Evolutionary conservation across 1,140 invertebrate genomes (phyloP), one percentile per base, ranked within the genome.

Genomic region (Aphidius gifuensis): DNA sequence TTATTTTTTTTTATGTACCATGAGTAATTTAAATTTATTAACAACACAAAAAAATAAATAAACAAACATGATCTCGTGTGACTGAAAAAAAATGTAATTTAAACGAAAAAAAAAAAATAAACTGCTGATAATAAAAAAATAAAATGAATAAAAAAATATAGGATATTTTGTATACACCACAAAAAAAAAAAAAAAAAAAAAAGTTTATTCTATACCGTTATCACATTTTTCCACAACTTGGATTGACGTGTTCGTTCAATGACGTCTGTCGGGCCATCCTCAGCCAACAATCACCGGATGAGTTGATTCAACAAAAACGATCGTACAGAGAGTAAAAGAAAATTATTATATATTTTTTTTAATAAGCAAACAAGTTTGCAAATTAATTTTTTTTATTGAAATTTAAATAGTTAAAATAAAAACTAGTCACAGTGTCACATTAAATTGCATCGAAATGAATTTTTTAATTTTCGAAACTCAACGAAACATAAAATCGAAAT

Each of bases 281-380:
- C 32, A 44, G 45, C 23, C 47, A 58, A 58, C 57, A 58, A 58
- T 58, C 45, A 46, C 47, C 38, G 58, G 46, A 59, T 48, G 47
- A 42, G 9, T 32, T n/a, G 45, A 50, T 42, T 11, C 32, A 59
- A 59, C 32, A 38, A 54, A 54, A 40, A 54, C 9, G 39, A 11
- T 11, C 7, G 43, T 8, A 44, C 39, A 54, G 40, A 16, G 51
- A 6, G 9, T 11, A 39, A 54, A 54, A n/a, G 9, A 54, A 39
- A 51, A 32, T 32, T 32, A 32, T 32, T 3, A 32, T 32, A 32
- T 32, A 0, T 32, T 32, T 32, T 32, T 32, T 32, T 32, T 16
- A 11, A 8, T 39, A 40, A 54, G 4, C 9, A 39, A 7, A 8
- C 51, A 54, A 11, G 32, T 54, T 54, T 39, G 51, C 51, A 54